These are phyloP conservation scores for Drosophila tristis DNA, from an alignment of 1,140 invertebrate genomes.

Conservation along the genomic window DNA sequence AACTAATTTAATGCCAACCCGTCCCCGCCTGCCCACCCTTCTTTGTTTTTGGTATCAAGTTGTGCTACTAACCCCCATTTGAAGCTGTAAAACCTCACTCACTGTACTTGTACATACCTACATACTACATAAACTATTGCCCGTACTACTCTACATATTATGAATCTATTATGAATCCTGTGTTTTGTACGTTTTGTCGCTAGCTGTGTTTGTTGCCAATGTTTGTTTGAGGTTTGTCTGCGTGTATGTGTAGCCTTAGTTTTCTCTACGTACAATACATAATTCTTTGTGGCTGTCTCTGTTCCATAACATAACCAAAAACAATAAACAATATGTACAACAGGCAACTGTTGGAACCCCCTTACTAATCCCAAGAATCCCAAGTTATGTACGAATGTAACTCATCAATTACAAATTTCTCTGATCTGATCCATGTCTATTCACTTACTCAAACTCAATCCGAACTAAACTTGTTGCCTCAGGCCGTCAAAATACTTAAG, in stretches of 20 bases:
- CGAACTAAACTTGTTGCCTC: conserved; percentile 80
- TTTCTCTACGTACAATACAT: too few species aligned
- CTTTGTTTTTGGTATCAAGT: conserved; percentile 48
- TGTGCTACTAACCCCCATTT: conserved; percentile 57
- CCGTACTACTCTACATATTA: conserved; percentile 30
- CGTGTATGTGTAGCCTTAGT: conserved; percentile 39
- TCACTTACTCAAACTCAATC: conserved; percentile 79
- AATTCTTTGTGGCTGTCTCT: conserved; percentile 17
- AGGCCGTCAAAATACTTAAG: conserved; percentile 82
- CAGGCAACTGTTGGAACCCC: conserved; percentile 32
- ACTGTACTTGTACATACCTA: conserved; percentile 34
- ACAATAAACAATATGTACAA: conserved; percentile 5
- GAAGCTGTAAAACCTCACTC: conserved; percentile 25
- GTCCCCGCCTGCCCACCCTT: conserved; percentile 22
- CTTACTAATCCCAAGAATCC: too few species aligned
- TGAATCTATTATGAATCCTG: conserved; percentile 49
- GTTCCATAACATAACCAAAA: conserved; percentile 8
- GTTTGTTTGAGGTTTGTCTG: conserved; percentile 39
- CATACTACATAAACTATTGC: background rate
- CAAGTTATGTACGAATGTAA: conserved; percentile 39
- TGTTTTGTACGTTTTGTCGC: conserved; percentile 28
- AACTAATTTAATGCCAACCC: conserved; percentile 43
- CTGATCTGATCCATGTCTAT: conserved; percentile 79
- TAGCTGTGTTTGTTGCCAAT: conserved; percentile 53
- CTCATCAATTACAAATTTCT: conserved; percentile 68